Conservation (phyloP, 1,140 invertebrate species). For the fruit fly (Drosophila melanogaster) region DNA sequence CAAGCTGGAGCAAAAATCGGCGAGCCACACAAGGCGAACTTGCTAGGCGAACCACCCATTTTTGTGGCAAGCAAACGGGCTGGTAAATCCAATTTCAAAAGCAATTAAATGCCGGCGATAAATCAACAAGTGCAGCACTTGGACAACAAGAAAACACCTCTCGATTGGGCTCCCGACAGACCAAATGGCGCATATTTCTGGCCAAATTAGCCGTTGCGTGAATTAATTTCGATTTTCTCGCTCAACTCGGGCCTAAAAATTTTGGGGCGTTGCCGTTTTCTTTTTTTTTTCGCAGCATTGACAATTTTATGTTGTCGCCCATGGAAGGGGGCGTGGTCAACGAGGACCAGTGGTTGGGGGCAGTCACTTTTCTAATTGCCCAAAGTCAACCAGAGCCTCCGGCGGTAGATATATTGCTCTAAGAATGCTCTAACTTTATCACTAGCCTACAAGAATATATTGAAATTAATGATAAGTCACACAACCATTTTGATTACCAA, state of each 20-base stretch:
- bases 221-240: conserved; percentile 69
- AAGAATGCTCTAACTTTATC: background rate
- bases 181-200: conserved; percentile 54
- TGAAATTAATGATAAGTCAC: too few relatives aligned
- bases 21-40: conserved; percentile 42
- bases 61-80: conserved; percentile 8
- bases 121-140: conserved; percentile 79
- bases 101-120: conserved; percentile 79
- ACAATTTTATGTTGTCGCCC: conserved; percentile 62
- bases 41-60: conserved; percentile 4
- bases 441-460: background rate
- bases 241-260: conserved; percentile 28
- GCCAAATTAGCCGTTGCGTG: conserved; percentile 72
- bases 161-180: conserved; percentile 43
- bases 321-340: conserved; percentile 38
- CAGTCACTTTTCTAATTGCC: conserved; percentile 45
- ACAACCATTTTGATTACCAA: too few relatives aligned
- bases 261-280: conserved; percentile 50
- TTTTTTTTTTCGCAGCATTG: conserved; percentile 36
- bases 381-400: conserved; percentile 48
- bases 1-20: conserved; percentile 12
- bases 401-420: conserved; percentile 9
- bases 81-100: conserved; percentile 80
- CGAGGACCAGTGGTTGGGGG: conserved; percentile 3
- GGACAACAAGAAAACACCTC: conserved; percentile 72